phyloP scores from a whole-genome alignment of 2,888 invertebrate species.

The Chaetogeoica ovagalla region DNA sequence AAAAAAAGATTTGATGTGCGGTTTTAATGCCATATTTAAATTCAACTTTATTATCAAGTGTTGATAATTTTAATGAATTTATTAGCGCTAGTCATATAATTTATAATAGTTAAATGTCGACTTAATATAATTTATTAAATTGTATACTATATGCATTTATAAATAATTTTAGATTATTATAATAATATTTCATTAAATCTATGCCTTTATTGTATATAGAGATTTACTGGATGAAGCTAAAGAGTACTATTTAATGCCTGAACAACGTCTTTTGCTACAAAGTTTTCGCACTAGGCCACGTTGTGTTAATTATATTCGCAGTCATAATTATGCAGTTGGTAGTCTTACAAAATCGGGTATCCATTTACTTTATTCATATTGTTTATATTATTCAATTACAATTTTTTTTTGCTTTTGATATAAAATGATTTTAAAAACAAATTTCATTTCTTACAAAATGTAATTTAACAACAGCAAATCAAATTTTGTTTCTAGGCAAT shows the following conservation, averaged over 20 bases:
- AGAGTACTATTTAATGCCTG: slow-evolving; percentile 85
- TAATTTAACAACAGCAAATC: background rate
- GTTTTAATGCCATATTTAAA: no score
- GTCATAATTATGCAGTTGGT: slow-evolving; percentile 84
- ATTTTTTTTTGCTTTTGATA: no score
- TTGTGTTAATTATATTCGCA: slow-evolving; percentile 73
- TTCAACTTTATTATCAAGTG: no score
- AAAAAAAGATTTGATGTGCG: no score
- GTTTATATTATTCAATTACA: no score
- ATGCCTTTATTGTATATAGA: slow-evolving; percentile 59
- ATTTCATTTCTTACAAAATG: background rate
- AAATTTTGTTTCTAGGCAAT: slow-evolving; percentile 63
- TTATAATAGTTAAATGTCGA: no score
- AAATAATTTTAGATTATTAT: background rate
- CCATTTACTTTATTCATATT: slow-evolving; percentile 6
- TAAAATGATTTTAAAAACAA: background rate
- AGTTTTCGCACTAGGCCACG: slow-evolving; percentile 77
- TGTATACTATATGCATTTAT: no score
- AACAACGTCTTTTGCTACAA: slow-evolving; percentile 74
- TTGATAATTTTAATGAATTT: no score
- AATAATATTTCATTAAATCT: background rate
- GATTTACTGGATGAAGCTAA: slow-evolving; percentile 85
- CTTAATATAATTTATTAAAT: no score
- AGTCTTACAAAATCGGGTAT: slow-evolving; percentile 78
- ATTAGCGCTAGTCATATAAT: no score